Evolutionary conservation across 1,140 invertebrate species (phyloP), one percentile per base, ranked within the genome.

Genomic region (Saccostrea cuccullata): DNA sequence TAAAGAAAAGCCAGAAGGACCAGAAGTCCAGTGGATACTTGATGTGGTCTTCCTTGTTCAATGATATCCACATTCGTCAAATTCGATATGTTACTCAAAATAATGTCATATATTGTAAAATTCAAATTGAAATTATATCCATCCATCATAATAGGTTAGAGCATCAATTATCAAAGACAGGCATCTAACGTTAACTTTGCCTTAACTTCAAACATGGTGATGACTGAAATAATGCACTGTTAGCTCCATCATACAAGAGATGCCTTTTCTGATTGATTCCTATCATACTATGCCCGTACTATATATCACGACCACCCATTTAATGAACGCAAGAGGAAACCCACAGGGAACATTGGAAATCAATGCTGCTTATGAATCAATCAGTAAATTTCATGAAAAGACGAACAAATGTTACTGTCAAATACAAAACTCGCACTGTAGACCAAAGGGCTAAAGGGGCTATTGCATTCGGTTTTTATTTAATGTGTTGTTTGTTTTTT

Each of bases 1-100:
- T 98, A 98, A 85, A 97, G 96, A 55, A 97, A 95, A 13, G 97
- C 97, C 23, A 98, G 95, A 13, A 98, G 92, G 0, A 96, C 96
- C 86, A 98, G 96, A 85, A 98, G 95, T 17, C 96, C 96, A 0
- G 96, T 95, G 0, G 97, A 97, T 0, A 98, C 97, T 36, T 77
- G 70, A 30, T 30, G 13, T 36, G 23, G 23, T 30, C 70, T 77
- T 17, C 36, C 70, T 26, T 30, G 2, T 13, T 30, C 15, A 15
- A 36, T 26, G 20, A 6, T 15, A 15, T 36, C 12, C 23, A 40
- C 30, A 0, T 26, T 15, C 15, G 70, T 77, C 13, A 11, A 77
- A 36, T 77, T 77, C 26, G 70, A 77, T 12, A 36, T 13, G 30
- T 77, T 77, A 0, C 26, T 77, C 26, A 77, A 15, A 30, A 77